Evolutionary conservation across 2,888 invertebrate species (phyloP), one percentile per base, ranked within the genome.

Genomic region (Chrysotoxum bicinctum): DNA sequence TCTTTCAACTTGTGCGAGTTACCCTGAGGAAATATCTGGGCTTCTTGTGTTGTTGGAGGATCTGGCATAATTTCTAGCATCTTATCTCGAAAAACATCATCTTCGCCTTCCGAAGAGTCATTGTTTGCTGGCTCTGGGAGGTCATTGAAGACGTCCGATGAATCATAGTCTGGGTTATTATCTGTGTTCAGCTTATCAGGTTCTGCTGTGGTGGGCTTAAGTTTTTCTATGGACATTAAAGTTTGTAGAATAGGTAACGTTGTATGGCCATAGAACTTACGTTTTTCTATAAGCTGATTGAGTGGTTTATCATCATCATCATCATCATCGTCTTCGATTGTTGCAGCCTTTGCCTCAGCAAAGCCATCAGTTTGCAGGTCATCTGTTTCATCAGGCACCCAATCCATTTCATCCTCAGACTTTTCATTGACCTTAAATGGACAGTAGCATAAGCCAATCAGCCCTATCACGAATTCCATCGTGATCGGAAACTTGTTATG

Each of bases 11-110:
- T 40, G 30, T n/a, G 21, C 23, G 35, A 32, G 8, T 16, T 54
- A 88, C 89, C 89, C 76, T 88, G 88, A 1, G 89, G 89, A 69
- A 89, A 89, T 40, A 89, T 88, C 73, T 88, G 88, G 0, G 88
- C 87, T 86, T 89, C 88, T 21, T 88, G 80, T 5, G 88, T 87
- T 37, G 85, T 81, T 52, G 87, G 58, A 8, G 83, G 48, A 30
- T 87, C 80, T 32, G 77, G 64, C 7, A 87, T 21, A 23, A 80
- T 58, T 62, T 82, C 80, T 6, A 75, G 52, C 43, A 60, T 69
- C 43, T 79, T 79, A 35, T 85, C 78, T 12, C 56, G 75, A 16
- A 87, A 83, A 37, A 76, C 56, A 37, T 69, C 68, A 10, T 75
- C 82, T 16, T 64, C 64, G 7, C 75, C 75, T 12, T 80, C 74